Conservation (phyloP, 2,888 invertebrate species). For the Drosophila formosana region DNA sequence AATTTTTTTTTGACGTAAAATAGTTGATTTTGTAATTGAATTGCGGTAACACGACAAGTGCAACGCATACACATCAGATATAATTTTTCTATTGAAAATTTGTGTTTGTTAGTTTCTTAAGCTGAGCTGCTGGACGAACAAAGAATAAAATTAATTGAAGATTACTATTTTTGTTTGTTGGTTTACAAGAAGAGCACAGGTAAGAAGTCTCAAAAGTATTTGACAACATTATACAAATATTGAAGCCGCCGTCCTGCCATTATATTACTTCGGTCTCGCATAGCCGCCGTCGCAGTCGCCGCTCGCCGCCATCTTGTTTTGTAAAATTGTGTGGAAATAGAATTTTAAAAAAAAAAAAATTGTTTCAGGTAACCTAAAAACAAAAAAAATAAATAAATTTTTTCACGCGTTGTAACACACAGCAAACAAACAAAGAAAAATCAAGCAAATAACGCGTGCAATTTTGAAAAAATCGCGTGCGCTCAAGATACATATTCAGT, state of each 20-base stretch:
- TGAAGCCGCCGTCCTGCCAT: conserved; percentile 48
- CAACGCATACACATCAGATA: conserved; percentile 42
- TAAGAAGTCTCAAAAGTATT: conserved; percentile 55
- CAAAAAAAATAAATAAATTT: no score
- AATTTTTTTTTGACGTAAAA: background rate
- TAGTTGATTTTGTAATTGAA: background rate
- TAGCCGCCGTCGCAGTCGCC: conserved; percentile 59
- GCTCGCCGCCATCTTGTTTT: conserved; percentile 75
- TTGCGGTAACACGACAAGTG: conserved; percentile 3
- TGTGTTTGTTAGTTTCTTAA: conserved; percentile 15
- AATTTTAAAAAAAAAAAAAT: conserved; percentile 2
- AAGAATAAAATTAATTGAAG: conserved; percentile 4
- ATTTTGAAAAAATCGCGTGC: conserved; percentile 43
- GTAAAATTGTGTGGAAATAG: conserved; percentile 51
- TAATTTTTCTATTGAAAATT: conserved; percentile 23
- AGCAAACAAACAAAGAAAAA: background rate
- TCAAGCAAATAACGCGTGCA: conserved; percentile 40
- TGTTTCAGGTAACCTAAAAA: no score
- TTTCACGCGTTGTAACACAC: conserved; percentile 51
- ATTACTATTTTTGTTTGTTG: conserved; percentile 28
- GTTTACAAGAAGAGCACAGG: conserved; percentile 52
- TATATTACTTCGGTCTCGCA: conserved; percentile 39
- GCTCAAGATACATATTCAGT: conserved; percentile 43
- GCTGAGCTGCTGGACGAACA: conserved; percentile 8
- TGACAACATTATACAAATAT: conserved; percentile 21